phyloP scores from a whole-genome alignment of 2,888 invertebrate genomes.

The Sarcophaga variegata region DNA sequence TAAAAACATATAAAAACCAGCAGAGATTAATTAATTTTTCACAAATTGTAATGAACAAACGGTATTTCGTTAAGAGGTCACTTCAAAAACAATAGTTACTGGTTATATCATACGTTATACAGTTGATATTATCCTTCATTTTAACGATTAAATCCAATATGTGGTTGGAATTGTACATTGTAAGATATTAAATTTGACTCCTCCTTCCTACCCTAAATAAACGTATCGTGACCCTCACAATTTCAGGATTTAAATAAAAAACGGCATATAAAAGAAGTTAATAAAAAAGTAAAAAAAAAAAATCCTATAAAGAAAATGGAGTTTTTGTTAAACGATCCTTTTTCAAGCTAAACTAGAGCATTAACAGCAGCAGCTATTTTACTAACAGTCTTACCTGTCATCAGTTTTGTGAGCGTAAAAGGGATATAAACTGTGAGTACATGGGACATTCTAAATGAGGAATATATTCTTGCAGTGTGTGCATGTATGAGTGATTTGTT shows the following conservation, averaged over 20 bases:
- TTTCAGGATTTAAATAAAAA: background rate
- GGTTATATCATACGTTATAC: no score
- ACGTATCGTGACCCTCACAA: slow-evolving; percentile 31
- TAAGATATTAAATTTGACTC: slow-evolving; percentile 21
- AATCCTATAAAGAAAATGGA: slow-evolving; percentile 37
- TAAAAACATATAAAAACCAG: no score
- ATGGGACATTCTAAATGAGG: slow-evolving; percentile 29
- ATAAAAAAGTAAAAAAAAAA: background rate
- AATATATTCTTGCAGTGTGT: slow-evolving; percentile 11
- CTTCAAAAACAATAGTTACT: no score
- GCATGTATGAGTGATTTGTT: background rate
- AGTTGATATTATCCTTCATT: no score
- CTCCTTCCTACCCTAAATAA: slow-evolving; percentile 47
- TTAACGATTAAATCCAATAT: no score
- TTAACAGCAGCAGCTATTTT: background rate
- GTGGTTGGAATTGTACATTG: no score
- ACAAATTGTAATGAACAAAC: no score
- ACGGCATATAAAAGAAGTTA: no score
- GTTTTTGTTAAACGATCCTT: background rate
- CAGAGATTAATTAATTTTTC: no score
- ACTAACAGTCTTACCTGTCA: slow-evolving; percentile 28
- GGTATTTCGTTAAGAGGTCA: no score
- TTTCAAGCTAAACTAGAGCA: slow-evolving; percentile 23
- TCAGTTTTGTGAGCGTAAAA: slow-evolving; percentile 11
- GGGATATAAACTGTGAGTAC: slow-evolving; percentile 12